phyloP scores from a whole-genome alignment of 2,113 vertebrate species.

The Channa argus region DNA sequence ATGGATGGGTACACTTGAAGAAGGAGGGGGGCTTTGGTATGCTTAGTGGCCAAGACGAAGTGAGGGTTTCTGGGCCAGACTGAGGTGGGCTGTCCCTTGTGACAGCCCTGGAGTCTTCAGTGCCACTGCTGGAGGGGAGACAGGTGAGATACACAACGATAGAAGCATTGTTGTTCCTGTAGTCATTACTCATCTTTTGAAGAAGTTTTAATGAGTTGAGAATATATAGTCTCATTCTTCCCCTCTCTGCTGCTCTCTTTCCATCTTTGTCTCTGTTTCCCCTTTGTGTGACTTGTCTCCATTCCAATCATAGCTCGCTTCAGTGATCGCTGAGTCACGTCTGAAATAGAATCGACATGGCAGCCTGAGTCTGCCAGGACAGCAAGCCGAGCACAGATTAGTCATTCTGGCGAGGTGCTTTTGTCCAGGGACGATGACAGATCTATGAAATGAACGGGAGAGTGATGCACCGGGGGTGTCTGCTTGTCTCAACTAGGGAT shows the following conservation, averaged over 20 bases:
- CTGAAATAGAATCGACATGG: slow-evolving; percentile 77
- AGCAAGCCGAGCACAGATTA: slow-evolving; percentile 76
- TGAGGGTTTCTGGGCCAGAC: slow-evolving; percentile 64
- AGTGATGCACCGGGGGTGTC: slow-evolving; percentile 72
- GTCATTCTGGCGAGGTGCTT: slow-evolving; percentile 77
- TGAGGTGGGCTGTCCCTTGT: slow-evolving; percentile 51
- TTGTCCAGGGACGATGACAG: slow-evolving; percentile 71
- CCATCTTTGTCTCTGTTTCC: slow-evolving; percentile 53
- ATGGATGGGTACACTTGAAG: slow-evolving; percentile 33
- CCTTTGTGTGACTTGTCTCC: slow-evolving; percentile 73
- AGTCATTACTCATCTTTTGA: slow-evolving; percentile 41
- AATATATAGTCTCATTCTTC: slow-evolving; percentile 35
- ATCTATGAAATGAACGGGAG: slow-evolving; percentile 63
- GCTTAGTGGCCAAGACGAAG: slow-evolving; percentile 60
- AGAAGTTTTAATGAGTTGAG: slow-evolving; percentile 73
- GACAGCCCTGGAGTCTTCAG: slow-evolving; percentile 52
- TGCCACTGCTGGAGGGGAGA: slow-evolving; percentile 32
- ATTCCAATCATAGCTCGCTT: slow-evolving; percentile 73
- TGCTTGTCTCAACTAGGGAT: slow-evolving; percentile 71
- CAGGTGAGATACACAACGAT: slow-evolving; percentile 10
- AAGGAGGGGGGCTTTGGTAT: slow-evolving; percentile 36
- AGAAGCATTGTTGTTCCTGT: slow-evolving; percentile 19
- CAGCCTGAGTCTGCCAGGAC: slow-evolving; percentile 79
- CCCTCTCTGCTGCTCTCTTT: slow-evolving; percentile 25
- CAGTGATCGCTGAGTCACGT: slow-evolving; percentile 71